Conservation (phyloP, 2,888 invertebrate genomes). For the Eremobia ochroleuca region DNA sequence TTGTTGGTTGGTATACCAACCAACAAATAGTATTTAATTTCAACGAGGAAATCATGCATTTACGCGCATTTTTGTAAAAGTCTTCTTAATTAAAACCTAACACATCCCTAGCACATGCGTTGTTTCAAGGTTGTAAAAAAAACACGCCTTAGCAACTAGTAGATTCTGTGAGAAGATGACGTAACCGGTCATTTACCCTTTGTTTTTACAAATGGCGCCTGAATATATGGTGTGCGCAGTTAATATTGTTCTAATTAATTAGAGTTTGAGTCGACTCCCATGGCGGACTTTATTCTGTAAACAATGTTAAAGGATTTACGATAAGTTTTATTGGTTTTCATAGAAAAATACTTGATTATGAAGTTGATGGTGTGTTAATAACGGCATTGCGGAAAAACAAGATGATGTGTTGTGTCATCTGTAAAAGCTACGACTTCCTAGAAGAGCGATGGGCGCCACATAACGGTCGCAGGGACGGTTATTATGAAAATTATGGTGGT, state of each 20-base stretch:
- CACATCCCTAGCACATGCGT: constrained; percentile 62
- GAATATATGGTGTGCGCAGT: constrained; percentile 57
- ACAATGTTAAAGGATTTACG: constrained; percentile 34
- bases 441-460: neutral
- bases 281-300: constrained; percentile 39
- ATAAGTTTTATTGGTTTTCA: constrained; percentile 22
- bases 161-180: constrained; percentile 68
- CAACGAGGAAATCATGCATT: no score
- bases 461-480: neutral
- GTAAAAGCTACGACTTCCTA: neutral
- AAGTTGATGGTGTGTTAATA: constrained; percentile 3
- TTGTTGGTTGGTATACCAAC: no score
- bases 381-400: neutral
- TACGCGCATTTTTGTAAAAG: no score
- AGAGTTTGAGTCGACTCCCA: constrained; percentile 52
- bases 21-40: no score
- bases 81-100: neutral
- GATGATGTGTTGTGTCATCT: neutral
- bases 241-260: constrained; percentile 70
- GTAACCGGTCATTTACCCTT: constrained; percentile 69
- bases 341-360: neutral
- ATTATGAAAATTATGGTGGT: no score
- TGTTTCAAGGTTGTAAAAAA: constrained; percentile 69
- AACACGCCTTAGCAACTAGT: constrained; percentile 67
- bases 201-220: constrained; percentile 74